A percentile compares a stretch with the other conserved stretches of the same genome.
These are phyloP conservation scores for Danio kyathit DNA, from an alignment of 2,797 vertebrate species.

Conservation along the genomic window DNA sequence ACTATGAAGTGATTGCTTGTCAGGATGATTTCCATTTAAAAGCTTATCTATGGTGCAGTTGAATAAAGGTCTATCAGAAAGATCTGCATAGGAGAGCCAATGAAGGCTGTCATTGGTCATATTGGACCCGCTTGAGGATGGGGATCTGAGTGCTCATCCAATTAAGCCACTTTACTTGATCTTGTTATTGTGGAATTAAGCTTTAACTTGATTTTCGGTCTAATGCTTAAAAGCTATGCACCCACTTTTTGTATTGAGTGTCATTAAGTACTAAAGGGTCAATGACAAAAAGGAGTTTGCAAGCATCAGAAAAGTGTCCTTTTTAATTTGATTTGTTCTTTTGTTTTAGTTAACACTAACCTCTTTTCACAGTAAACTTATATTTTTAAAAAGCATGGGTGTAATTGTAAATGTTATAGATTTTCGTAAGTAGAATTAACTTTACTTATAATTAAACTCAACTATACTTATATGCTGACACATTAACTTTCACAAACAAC, in stretches of 20 bases:
- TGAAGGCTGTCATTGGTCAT: slow-evolving; percentile 44
- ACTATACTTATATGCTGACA: too few relatives aligned
- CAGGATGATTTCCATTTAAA: slow-evolving; percentile 78
- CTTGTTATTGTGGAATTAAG: slow-evolving; percentile 46
- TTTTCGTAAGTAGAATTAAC: too few relatives aligned
- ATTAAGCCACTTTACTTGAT: slow-evolving; percentile 50
- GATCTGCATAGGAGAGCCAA: slow-evolving; percentile 25
- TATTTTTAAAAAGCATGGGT: too few relatives aligned
- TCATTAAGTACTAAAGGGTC: not conserved
- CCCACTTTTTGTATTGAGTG: too few relatives aligned
- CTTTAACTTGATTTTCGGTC: slow-evolving; percentile 37
- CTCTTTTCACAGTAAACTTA: too few relatives aligned
- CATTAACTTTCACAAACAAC: too few relatives aligned
- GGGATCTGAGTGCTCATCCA: slow-evolving; percentile 52
- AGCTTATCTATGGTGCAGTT: slow-evolving; percentile 70
- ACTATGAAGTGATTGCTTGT: slow-evolving; percentile 75
- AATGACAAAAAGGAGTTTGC: not conserved
- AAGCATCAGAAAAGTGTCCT: not conserved
- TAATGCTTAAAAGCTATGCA: slow-evolving; percentile 11
- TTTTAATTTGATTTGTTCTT: too few relatives aligned
- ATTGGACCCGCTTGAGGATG: slow-evolving; percentile 39
- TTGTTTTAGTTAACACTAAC: too few relatives aligned
- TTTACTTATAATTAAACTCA: too few relatives aligned
- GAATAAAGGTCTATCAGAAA: slow-evolving; percentile 47
- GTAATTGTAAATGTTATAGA: too few relatives aligned